phyloP scores from a whole-genome alignment of 2,888 invertebrate genomes.

The Lobophora halterata region DNA sequence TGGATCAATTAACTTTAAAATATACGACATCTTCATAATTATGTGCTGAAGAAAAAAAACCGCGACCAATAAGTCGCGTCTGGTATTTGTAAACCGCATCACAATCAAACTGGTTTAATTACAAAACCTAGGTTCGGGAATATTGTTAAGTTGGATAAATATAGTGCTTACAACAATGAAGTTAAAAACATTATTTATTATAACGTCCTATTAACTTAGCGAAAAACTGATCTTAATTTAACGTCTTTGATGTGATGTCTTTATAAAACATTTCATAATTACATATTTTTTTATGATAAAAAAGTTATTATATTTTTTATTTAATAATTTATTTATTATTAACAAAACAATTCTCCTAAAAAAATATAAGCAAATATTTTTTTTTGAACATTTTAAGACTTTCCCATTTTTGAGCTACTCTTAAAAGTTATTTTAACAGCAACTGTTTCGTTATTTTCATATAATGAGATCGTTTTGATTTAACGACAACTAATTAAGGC shows the following conservation, averaged over 20 bases:
- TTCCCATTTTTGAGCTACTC: no score
- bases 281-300: no score
- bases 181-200: slow-evolving; percentile 13
- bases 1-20: no score
- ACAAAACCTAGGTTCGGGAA: slow-evolving; percentile 35
- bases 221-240: slow-evolving; percentile 31
- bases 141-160: slow-evolving; percentile 42
- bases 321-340: no score
- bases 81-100: not conserved
- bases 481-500: slow-evolving; percentile 24
- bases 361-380: no score
- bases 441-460: no score
- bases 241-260: slow-evolving; percentile 16
- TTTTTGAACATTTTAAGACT: no score
- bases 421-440: slow-evolving; percentile 9
- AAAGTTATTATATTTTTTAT: no score
- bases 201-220: slow-evolving; percentile 22
- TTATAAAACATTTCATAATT: slow-evolving; percentile 9
- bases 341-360: no score
- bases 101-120: no score
- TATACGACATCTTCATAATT: no score
- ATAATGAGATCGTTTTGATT: slow-evolving; percentile 18
- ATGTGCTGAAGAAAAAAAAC: no score
- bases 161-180: slow-evolving; percentile 22
- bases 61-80: slow-evolving; percentile 10